Base-by-base conservation (phyloP, 53 echinoderm and acorn worm genomes). In the Paracentrotus lividus region DNA sequence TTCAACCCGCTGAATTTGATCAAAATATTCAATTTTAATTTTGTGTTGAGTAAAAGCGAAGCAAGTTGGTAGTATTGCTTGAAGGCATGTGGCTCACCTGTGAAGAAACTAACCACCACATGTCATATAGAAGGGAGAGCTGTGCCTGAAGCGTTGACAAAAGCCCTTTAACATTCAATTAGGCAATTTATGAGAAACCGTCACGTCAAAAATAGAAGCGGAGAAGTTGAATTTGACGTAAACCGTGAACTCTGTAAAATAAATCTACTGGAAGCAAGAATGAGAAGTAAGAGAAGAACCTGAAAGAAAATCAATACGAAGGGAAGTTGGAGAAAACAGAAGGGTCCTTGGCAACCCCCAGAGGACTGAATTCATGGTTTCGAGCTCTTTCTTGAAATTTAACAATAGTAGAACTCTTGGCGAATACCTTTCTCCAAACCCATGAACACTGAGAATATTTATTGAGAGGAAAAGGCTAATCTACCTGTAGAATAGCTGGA, bases 81-180 rank as follows among this genome's bases (percentile, higher is more conserved):
- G 81, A 34, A 57, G 87, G 55, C 33, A 8, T 57, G 56, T 57
- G 34, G 36, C 32, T 52, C 14, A 56, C 34, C 56, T 47, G 34
- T 34, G 57, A 87, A 56, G 33, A 56, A 20, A 85, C 10, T 57
- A 87, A 87, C 87, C 87, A 55, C 87, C 20, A 29, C 18, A 56
- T 54, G 81, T 9, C 81, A 81, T 45, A 3, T 81, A 36, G 56
- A 87, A 87, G 87, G 57, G 87, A 87, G 87, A 56, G 66, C 32
- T 61, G 18, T 2, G 92, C 92, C 81, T 40, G 40, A 38, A 92
- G 92, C 81, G 92, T 57, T 92, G 81, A 92, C 59, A 26, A 81
- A 92, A 78, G 92, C 92, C 78, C 78, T 78, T 77, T 78, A 77
- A 92, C 92, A 92, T 92, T 92, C 92, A 78, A 92, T 92, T 78